These are phyloP conservation scores for Styela plicata DNA, from an alignment of 23 tunicate genomes.

Conservation along the genomic window DNA sequence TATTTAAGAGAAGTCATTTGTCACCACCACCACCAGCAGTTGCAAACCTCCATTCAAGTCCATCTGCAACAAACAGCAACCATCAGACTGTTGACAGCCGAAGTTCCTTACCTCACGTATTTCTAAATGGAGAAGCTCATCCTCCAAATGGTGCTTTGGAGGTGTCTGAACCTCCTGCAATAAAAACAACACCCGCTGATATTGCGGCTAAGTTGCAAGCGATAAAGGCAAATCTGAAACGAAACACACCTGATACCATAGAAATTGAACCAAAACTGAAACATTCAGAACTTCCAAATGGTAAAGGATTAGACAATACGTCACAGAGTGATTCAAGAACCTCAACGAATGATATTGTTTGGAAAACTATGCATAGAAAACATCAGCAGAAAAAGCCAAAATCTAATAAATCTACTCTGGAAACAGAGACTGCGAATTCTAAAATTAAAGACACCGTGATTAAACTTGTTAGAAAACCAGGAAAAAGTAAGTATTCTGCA, in stretches of 20 bases:
- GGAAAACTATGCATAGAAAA: constrained; percentile 8
- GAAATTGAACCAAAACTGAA: not conserved
- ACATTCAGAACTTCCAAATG: not conserved
- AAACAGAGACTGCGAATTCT: not conserved
- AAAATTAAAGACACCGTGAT: constrained; percentile 17
- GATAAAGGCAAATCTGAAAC: not conserved
- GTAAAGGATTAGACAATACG: not conserved
- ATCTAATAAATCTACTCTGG: constrained; percentile 6
- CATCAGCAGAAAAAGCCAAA: not conserved
- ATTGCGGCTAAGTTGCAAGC: not conserved
- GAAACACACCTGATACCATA: not conserved
- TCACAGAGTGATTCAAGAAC: not conserved
- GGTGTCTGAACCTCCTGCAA: not conserved
- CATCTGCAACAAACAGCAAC: not conserved
- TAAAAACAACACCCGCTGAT: not conserved
- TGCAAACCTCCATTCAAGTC: not conserved
- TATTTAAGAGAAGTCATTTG: constrained; percentile 3
- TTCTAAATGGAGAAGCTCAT: constrained; percentile 2
- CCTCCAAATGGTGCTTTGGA: not conserved
- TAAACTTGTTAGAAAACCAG: constrained; percentile 54
- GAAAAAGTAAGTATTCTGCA: constrained; percentile 33
- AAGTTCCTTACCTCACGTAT: not conserved
- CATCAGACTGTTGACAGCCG: not conserved
- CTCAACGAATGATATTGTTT: not conserved
- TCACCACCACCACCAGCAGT: not conserved